Evolutionary conservation across 37 sponge, comb jelly and placozoan species (phyloP).

Genomic region (Spongilla lacustris): DNA sequence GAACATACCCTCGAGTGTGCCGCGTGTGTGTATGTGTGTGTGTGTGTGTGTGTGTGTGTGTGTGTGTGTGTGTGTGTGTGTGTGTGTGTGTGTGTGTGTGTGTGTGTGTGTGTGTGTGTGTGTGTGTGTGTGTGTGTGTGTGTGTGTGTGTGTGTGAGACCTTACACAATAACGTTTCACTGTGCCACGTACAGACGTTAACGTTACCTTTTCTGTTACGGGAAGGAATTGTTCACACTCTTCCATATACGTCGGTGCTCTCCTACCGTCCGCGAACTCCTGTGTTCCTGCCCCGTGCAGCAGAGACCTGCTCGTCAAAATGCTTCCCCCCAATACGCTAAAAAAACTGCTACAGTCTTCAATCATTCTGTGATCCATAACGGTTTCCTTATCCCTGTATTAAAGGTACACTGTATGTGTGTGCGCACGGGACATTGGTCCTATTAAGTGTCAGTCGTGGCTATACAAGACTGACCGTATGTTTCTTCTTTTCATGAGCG

Average conservation of each 20-base stretch:
- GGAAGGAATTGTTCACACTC: conserved; percentile 7
- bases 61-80: conserved; percentile 19
- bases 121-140: conserved; percentile 6
- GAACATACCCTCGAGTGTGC: neutral
- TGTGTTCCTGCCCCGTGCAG: neutral
- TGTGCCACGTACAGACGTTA: too few relatives aligned
- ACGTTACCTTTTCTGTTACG: neutral
- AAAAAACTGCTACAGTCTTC: neutral
- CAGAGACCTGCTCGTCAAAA: neutral
- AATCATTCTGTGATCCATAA: neutral
- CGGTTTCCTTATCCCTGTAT: neutral
- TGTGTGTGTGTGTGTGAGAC: neutral
- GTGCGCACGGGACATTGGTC: neutral
- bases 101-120: conserved; percentile 39
- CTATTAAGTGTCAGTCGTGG: neutral
- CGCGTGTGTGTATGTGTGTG: neutral
- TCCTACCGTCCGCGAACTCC: neutral
- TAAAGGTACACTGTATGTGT: too few relatives aligned
- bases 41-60: conserved; percentile 9
- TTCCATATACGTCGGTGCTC: neutral
- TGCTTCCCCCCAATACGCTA: neutral
- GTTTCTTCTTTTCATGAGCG: neutral
- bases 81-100: conserved; percentile 22
- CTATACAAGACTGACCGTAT: neutral
- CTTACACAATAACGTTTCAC: neutral